A percentile compares a stretch with the other conserved stretches of the same genome.
Evolutionary conservation across 2,797 vertebrate species (phyloP).

Genomic region (Xenops minutus): DNA sequence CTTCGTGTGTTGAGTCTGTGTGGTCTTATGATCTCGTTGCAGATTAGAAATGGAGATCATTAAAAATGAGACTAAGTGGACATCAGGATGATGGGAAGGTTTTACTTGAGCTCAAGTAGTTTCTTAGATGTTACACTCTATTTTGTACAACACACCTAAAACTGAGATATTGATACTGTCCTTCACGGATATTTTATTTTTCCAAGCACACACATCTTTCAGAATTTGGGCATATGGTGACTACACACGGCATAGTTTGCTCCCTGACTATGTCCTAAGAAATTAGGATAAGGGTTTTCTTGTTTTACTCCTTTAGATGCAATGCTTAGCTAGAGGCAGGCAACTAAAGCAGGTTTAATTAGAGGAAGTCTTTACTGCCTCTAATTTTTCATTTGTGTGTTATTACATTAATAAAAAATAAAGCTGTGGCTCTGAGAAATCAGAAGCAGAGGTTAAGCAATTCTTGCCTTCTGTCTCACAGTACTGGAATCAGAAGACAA

Average conservation of each 20-base stretch:
- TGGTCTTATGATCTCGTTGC: neutral
- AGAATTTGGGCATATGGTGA: neutral
- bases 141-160: neutral
- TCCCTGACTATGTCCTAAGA: neutral
- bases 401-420: neutral
- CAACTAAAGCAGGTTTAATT: neutral
- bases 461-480: accelerated
- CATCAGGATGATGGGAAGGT: neutral
- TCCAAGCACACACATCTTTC: neutral
- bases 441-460: neutral
- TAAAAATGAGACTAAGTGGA: neutral
- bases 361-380: neutral
- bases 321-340: neutral
- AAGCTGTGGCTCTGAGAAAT: neutral
- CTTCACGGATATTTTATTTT: accelerated
- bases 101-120: neutral
- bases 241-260: neutral
- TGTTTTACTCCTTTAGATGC: neutral
- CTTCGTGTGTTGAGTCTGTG: neutral
- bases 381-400: neutral
- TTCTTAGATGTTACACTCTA: neutral
- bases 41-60: neutral
- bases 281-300: neutral
- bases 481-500: neutral
- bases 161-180: neutral